Conservation (phyloP, 2,797 vertebrate genomes). For the Myripristis murdjan region DNA sequence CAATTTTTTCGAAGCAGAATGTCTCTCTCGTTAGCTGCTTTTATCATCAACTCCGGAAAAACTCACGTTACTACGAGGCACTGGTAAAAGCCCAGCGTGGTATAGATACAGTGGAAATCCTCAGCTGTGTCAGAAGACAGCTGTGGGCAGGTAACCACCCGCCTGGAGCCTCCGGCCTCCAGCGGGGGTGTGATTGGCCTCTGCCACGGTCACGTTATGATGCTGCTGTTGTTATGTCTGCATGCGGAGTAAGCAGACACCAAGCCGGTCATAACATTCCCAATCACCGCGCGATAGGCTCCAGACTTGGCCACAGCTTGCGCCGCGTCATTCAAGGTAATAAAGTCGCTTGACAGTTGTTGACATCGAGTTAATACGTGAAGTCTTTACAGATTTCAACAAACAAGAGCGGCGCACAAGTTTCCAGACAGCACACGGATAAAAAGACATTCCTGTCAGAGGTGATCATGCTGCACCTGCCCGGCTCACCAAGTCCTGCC, state of each 20-base stretch:
- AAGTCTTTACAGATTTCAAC: slow-evolving; percentile 49
- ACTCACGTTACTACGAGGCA: too few species aligned
- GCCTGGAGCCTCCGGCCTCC: too few species aligned
- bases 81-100: too few species aligned
- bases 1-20: too few species aligned
- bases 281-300: slow-evolving; percentile 49
- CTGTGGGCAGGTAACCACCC: too few species aligned
- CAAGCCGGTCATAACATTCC: slow-evolving; percentile 69
- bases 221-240: slow-evolving; percentile 56
- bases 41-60: too few species aligned
- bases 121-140: too few species aligned
- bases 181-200: too few species aligned
- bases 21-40: too few species aligned
- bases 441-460: slow-evolving; percentile 42
- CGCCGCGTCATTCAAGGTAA: slow-evolving; percentile 39
- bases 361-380: slow-evolving; percentile 34
- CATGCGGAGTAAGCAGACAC: slow-evolving; percentile 39
- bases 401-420: slow-evolving; percentile 32
- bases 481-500: slow-evolving; percentile 23
- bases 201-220: too few species aligned
- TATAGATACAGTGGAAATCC: too few species aligned
- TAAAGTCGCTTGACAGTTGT: slow-evolving; percentile 31
- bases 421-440: slow-evolving; percentile 9
- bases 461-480: slow-evolving; percentile 54
- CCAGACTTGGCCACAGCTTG: slow-evolving; percentile 26